Percentiles rank a stretch among this genome's conserved stretches.
These are phyloP conservation scores for Lagorchestes hirsutus DNA, from an alignment of 2,797 vertebrate genomes.

Conservation along the genomic window DNA sequence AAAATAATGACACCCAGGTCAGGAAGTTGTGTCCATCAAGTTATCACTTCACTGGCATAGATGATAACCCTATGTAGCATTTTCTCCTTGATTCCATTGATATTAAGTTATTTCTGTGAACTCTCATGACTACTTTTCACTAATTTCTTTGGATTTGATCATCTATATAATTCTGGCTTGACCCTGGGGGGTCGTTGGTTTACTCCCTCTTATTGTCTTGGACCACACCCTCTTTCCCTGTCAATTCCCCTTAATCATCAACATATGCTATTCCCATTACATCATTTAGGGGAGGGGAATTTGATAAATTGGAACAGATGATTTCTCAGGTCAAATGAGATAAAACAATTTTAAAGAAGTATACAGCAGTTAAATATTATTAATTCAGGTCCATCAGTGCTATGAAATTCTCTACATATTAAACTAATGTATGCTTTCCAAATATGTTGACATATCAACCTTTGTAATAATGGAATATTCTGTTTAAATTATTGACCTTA, in stretches of 20 bases:
- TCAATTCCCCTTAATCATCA: background rate
- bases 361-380: background rate
- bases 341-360: background rate
- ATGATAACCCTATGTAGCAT: background rate
- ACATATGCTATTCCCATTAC: background rate
- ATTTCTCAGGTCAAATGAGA: background rate
- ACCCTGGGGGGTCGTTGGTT: background rate
- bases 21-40: background rate
- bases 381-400: background rate
- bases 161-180: background rate
- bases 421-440: constrained; percentile 18
- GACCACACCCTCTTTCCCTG: background rate
- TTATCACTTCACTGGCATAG: background rate
- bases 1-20: background rate
- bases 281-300: background rate
- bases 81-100: background rate
- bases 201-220: background rate
- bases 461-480: background rate
- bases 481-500: background rate
- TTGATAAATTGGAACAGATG: background rate
- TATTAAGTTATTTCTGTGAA: background rate
- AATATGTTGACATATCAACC: background rate
- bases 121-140: background rate
- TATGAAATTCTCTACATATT: background rate
- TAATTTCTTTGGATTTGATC: background rate